Evolutionary conservation across 2,888 invertebrate genomes (phyloP).

Genomic region (Amiota minor): DNA sequence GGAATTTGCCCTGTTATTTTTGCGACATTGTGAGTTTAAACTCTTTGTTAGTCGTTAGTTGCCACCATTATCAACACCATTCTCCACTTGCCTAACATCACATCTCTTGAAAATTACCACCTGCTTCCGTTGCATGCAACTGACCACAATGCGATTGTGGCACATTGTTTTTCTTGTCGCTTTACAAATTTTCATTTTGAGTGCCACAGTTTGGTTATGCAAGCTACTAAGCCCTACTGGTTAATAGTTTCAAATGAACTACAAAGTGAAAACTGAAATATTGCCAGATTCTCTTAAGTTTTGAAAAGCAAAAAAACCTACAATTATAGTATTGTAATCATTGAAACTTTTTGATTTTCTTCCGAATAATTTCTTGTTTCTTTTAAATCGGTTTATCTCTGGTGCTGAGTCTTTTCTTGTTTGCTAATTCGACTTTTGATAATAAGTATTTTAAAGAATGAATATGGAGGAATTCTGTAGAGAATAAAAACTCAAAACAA

Average conservation of each 20-base stretch:
- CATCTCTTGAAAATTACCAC: no score
- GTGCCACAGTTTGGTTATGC: not conserved
- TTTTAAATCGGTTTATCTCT: no score
- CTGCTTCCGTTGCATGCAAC: slow-evolving; percentile 34
- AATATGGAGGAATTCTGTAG: no score
- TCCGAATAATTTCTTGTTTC: no score
- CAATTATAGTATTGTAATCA: no score
- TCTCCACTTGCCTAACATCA: no score
- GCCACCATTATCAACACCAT: no score
- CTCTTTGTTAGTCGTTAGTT: not conserved
- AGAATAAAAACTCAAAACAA: no score
- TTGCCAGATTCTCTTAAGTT: not conserved
- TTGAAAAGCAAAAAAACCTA: not conserved
- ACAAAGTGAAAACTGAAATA: slow-evolving; percentile 25
- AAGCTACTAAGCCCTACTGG: not conserved
- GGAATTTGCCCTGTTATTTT: slow-evolving; percentile 52
- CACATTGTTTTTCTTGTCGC: slow-evolving; percentile 60
- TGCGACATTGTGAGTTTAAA: slow-evolving; percentile 36
- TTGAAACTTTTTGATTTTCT: no score
- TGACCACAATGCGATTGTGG: slow-evolving; percentile 68
- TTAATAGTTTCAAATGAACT: slow-evolving; percentile 28
- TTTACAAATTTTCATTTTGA: slow-evolving; percentile 50
- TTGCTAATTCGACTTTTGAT: no score
- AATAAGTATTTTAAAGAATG: no score
- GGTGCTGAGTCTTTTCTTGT: no score